These are phyloP conservation scores for Sorex araneus DNA, from an alignment of 2,113 vertebrate genomes.

Conservation along the genomic window DNA sequence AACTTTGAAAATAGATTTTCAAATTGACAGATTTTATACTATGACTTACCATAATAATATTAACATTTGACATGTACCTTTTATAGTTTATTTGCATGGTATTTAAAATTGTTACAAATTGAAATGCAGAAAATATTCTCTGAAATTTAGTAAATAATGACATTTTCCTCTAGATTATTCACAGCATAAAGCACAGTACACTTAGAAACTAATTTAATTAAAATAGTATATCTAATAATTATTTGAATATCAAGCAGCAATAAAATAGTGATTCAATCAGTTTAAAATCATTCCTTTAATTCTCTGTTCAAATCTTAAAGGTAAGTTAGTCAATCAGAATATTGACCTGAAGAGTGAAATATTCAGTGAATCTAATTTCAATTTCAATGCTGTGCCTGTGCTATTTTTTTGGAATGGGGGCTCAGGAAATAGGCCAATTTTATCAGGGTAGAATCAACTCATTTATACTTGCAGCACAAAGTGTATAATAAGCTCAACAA, in stretches of 20 bases:
- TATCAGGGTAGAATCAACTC: not conserved
- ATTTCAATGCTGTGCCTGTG: not conserved
- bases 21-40: not conserved
- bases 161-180: not conserved
- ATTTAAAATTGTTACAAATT: not conserved
- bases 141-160: not conserved
- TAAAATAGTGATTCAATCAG: not conserved
- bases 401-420: no score
- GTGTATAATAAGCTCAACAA: not conserved
- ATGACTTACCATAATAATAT: not conserved
- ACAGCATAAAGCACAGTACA: not conserved
- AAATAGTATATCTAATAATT: not conserved
- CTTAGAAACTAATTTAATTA: constrained; percentile 32
- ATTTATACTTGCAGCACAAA: not conserved
- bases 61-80: not conserved
- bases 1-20: not conserved
- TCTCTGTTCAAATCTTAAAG: not conserved
- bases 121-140: not conserved
- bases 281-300: not conserved
- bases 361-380: not conserved
- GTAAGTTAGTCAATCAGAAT: not conserved
- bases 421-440: not conserved
- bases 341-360: not conserved
- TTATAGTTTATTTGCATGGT: not conserved
- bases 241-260: constrained; percentile 6